These are phyloP conservation scores for Belonocnema kinseyi DNA, from an alignment of 1,140 invertebrate species.

Conservation along the genomic window DNA sequence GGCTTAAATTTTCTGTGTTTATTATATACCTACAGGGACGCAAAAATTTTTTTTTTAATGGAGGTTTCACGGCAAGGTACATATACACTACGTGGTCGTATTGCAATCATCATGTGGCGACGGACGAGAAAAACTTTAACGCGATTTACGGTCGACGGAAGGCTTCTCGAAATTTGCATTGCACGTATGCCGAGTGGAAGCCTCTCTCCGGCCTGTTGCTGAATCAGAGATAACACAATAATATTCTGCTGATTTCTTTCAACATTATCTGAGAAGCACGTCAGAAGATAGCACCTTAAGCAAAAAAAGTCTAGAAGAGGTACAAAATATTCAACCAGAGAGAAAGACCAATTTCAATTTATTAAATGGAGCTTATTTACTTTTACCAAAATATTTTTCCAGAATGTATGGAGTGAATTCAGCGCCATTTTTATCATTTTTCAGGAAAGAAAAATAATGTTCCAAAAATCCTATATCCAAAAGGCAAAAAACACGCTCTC, in stretches of 20 bases:
- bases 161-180: slow-evolving; percentile 65
- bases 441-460: no score
- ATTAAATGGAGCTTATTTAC: background rate
- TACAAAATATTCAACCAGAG: background rate
- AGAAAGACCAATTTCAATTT: background rate
- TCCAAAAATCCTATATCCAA: no score
- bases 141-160: slow-evolving; percentile 61
- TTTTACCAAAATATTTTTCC: no score
- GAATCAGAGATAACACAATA: slow-evolving; percentile 25
- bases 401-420: no score
- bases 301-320: background rate
- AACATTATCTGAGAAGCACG: slow-evolving; percentile 14
- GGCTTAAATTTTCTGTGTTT: no score
- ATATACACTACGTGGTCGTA: background rate
- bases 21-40: background rate
- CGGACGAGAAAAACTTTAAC: slow-evolving; percentile 59
- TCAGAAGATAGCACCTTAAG: background rate
- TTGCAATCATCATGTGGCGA: slow-evolving; percentile 40
- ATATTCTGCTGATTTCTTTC: slow-evolving; percentile 25
- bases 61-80: background rate
- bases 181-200: slow-evolving; percentile 37
- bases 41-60: background rate
- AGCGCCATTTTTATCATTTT: no score
- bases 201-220: slow-evolving; percentile 41
- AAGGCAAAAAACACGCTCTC: no score